Evolutionary conservation across 35 echinoderm and acorn worm species (phyloP), one percentile per base, ranked within the genome.

Genomic region (Apostichopus californicus): DNA sequence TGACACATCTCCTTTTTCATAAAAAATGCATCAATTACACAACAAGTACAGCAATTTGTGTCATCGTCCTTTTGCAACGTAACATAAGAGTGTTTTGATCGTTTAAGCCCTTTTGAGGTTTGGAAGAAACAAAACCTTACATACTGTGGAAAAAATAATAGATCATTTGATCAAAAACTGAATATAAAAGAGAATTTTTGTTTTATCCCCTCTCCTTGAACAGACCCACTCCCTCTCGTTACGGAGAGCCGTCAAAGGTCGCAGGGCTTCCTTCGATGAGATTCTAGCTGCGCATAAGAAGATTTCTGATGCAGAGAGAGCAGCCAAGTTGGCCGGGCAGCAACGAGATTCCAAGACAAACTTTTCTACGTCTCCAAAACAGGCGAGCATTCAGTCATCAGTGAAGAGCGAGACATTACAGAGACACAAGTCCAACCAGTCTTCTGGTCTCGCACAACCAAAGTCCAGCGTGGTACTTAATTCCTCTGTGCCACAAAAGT

Each of bases 211-310:
- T 61, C 58, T 61, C 58, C 58, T 61, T 1, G 20, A 75, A 13
- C 92, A 98, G 96, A 98, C 96, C 55, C 96, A 95, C 72, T 82
- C 94, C 22, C 85, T 98, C 73, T 93, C 92, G 34, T 56, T 98
- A 79, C 59, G 96, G 90, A 95, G 96, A 79, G 92, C 94, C 5
- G 94, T 98, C 65, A 78, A 93, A 78, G 94, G 92, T 12, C 66
- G 96, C 12, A 95, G 96, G 90, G 90, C 93, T 78, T 82, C 96
- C 13, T 98, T 98, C 65, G 93, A 98, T 66, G 92, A 98, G 13
- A 94, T 98, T 5, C 92, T 98, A n/a, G 94, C 94, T 0, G 96
- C 93, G 26, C 96, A 98, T 92, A 95, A 95, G 83, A 92, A 95
- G 9, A 78, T 83, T 8, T 85, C 92, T 14, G 92, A 98, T 90